phyloP scores from a whole-genome alignment of 2,888 invertebrate species.

The Leptinotarsa rubiginosa region DNA sequence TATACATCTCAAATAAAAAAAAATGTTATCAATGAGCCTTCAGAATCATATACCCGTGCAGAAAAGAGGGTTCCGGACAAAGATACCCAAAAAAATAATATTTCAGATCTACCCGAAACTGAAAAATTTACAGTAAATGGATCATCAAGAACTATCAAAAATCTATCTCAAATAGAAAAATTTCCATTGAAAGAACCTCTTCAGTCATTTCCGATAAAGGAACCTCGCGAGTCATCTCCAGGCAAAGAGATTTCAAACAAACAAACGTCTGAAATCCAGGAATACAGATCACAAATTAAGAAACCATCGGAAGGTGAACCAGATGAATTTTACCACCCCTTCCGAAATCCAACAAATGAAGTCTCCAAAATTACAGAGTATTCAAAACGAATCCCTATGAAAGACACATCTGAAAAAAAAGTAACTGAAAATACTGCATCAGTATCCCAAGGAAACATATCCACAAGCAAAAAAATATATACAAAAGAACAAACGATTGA shows the following conservation, averaged over 20 bases:
- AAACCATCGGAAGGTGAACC: not conserved
- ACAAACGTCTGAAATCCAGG: slow-evolving; percentile 40
- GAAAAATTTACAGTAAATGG: too few relatives aligned
- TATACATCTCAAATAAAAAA: not conserved
- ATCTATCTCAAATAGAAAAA: slow-evolving; percentile 30
- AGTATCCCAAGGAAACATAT: not conserved
- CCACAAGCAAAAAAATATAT: not conserved
- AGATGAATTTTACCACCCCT: not conserved
- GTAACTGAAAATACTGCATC: not conserved
- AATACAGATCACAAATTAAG: slow-evolving; percentile 52
- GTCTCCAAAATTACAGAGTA: slow-evolving; percentile 34
- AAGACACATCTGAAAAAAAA: not conserved
- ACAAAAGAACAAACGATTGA: not conserved
- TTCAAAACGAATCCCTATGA: not conserved
- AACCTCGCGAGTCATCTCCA: slow-evolving; percentile 34
- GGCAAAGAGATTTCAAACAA: slow-evolving; percentile 41
- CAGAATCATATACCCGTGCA: not conserved
- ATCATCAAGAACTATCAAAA: not conserved
- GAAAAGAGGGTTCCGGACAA: too few relatives aligned
- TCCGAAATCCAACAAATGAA: slow-evolving; percentile 37
- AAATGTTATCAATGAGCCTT: not conserved
- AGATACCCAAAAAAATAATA: too few relatives aligned
- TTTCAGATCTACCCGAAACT: too few relatives aligned
- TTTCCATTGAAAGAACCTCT: slow-evolving; percentile 40
- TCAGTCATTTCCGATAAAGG: slow-evolving; percentile 46